A percentile compares a stretch with the other conserved stretches of the same genome.
Evolutionary conservation across 2,113 vertebrate genomes (phyloP).

Genomic region (Mionectes macconnelli): DNA sequence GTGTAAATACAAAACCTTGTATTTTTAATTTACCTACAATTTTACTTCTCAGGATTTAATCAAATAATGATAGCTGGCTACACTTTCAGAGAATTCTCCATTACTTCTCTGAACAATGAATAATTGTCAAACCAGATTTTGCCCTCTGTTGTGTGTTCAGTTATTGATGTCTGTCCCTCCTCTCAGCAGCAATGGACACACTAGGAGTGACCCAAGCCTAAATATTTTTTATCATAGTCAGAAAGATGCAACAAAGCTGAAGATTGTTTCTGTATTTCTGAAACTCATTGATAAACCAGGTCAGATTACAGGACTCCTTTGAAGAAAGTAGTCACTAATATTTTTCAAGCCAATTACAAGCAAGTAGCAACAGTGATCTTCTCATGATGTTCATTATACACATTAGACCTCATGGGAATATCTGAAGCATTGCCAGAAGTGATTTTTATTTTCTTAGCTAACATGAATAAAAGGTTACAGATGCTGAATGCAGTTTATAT

Average conservation of each 20-base stretch:
- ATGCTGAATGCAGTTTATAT: not conserved
- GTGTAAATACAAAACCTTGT: not conserved
- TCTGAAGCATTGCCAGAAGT: not conserved
- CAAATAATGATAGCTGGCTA: not conserved
- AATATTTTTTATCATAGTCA: not conserved
- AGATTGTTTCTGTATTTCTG: not conserved
- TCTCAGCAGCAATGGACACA: not conserved
- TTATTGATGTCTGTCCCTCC: not conserved
- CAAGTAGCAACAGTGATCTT: not conserved
- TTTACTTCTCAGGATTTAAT: not conserved
- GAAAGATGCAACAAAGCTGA: not conserved
- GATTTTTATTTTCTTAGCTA: not conserved
- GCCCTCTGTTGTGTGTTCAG: not conserved
- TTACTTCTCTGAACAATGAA: not conserved
- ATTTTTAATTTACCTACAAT: not conserved
- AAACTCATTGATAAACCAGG: not conserved
- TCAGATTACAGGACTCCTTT: not conserved
- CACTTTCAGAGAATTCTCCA: not conserved
- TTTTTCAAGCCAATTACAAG: not conserved
- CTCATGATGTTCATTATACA: not conserved
- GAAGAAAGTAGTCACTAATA: not conserved
- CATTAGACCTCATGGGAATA: not conserved
- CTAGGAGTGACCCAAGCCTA: not conserved
- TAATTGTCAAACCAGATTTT: not conserved
- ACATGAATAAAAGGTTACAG: not conserved